Conservation (phyloP, 2,888 invertebrate genomes). For the Drosophila histrio region DNA sequence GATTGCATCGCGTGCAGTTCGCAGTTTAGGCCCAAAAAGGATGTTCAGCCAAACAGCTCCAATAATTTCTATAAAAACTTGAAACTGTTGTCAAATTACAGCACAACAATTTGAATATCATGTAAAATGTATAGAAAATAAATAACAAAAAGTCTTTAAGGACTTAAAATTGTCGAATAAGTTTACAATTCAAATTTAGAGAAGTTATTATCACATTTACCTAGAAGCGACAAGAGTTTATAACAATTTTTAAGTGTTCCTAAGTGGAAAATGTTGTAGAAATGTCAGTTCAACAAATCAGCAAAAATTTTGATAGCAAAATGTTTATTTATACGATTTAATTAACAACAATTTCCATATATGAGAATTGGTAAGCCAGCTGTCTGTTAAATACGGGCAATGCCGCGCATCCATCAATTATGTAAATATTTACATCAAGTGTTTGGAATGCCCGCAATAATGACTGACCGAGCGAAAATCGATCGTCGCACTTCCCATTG, state of each 20-base stretch:
- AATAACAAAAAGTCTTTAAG: background rate
- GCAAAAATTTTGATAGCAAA: background rate
- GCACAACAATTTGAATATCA: background rate
- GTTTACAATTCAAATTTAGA: background rate
- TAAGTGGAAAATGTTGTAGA: background rate
- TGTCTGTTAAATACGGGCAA: background rate
- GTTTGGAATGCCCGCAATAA: conserved; percentile 24
- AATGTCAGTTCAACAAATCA: background rate
- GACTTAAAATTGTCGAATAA: background rate
- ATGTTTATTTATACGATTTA: background rate
- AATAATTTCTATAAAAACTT: background rate
- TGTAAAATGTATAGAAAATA: background rate
- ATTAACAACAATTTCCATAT: background rate
- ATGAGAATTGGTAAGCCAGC: background rate
- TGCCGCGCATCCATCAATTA: conserved; percentile 9
- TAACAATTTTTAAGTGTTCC: background rate
- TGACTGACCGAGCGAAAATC: conserved; percentile 24
- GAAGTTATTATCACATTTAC: background rate
- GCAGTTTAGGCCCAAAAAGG: background rate
- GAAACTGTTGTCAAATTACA: background rate
- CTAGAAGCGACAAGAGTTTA: background rate
- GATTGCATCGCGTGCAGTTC: conserved; percentile 7
- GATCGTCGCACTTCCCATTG: conserved; percentile 28
- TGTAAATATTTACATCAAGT: conserved; percentile 23
- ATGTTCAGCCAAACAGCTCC: conserved; percentile 1